Base-by-base conservation (phyloP, 1,140 invertebrate species). In the Bactericera cockerelli region DNA sequence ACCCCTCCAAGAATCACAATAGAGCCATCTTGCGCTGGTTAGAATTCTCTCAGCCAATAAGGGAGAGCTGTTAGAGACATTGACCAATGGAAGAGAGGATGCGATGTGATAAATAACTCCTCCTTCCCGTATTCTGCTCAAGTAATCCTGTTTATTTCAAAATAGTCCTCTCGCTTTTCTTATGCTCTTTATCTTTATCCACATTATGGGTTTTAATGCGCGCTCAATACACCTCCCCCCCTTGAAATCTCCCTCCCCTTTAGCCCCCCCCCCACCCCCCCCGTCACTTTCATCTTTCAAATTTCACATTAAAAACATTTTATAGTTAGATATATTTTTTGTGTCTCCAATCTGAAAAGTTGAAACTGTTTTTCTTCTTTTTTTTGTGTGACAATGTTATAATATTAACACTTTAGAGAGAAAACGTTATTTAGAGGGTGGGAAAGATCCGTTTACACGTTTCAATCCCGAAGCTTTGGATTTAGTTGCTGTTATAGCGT, bases 1-100 rank as follows among this genome's bases (percentile, higher is more conserved):
- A 49, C 42, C 42, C 42, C 42, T 49, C 42, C 42, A 49, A 49
- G 42, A 19, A 49, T 49, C 42, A 49, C 42, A 49, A 49, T 49
- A 16, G 42, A 31, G 28, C 28, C 28, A 31, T 31, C 28, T 31
- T 31, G 28, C 28, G 42, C 22, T 49, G 42, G 42, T 8, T 49
- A 49, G 19, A 49, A 6, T 49, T 19, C 19, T 6, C n/a, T 6
- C n/a, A 49, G 19, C 42, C 42, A 49, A 49, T 49, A 22, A 49
- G 42, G 19, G 22, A 49, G n/a, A 6, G 3, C 8, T 49, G 19
- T 49, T 22, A 19, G n/a, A 16, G 22, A 19, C 8, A 4, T 49
- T 49, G 42, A 10, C 42, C 42, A 49, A 49, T 49, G 19, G 42
- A 3, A 49, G 19, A 49, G 42, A 10, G 42, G n/a, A 49, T 49